A percentile compares a stretch with the other conserved stretches of the same genome.
Conservation (phyloP, 1,140 invertebrate genomes). For the Formica selysi region DNA sequence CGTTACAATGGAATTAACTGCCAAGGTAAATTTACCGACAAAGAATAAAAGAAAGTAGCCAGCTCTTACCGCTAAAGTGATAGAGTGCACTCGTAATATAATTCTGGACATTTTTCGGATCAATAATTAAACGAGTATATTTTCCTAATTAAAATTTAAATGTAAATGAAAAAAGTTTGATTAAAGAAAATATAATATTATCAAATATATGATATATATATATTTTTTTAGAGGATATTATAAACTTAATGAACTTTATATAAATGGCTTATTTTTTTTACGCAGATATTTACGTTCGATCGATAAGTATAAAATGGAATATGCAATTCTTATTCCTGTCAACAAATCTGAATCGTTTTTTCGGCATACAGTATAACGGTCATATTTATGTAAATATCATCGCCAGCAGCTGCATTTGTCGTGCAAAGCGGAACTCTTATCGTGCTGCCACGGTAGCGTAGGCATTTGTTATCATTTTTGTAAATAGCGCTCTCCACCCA, state of each 20-base stretch:
- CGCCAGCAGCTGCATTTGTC: slow-evolving; percentile 37
- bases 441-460: slow-evolving; percentile 37
- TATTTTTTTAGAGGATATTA: not conserved
- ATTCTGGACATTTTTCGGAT: not conserved
- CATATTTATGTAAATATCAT: slow-evolving; percentile 58
- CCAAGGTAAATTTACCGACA: slow-evolving; percentile 52
- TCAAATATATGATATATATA: not conserved
- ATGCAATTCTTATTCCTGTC: not conserved
- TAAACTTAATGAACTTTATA: too few species aligned
- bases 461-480: slow-evolving; percentile 57
- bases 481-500: slow-evolving; percentile 44
- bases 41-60: slow-evolving; percentile 29
- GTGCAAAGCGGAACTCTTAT: slow-evolving; percentile 46
- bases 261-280: too few species aligned
- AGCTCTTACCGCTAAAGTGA: slow-evolving; percentile 2
- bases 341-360: not conserved
- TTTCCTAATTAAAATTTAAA: slow-evolving; percentile 7
- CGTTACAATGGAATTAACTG: slow-evolving; percentile 49
- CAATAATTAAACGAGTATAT: slow-evolving; percentile 17
- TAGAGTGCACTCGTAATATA: not conserved
- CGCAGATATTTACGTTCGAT: not conserved
- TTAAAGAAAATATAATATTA: not conserved
- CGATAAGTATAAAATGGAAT: slow-evolving; percentile 1
- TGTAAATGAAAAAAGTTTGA: not conserved
- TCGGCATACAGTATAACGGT: not conserved